phyloP scores from a whole-genome alignment of 2,113 vertebrate species.

The Scalopus aquaticus region DNA sequence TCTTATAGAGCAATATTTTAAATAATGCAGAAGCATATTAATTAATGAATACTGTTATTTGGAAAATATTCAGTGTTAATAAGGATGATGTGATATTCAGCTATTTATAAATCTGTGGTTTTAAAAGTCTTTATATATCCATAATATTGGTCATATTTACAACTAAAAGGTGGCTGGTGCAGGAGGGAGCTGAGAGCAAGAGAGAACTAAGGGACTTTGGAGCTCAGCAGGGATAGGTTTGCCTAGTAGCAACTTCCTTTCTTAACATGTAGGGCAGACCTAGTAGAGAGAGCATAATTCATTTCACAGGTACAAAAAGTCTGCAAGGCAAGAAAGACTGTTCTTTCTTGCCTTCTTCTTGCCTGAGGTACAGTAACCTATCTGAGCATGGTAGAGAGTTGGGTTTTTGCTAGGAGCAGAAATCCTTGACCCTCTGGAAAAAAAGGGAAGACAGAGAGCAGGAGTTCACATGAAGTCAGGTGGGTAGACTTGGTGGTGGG shows the following conservation, averaged over 20 bases:
- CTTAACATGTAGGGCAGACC: not conserved
- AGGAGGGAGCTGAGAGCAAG: not conserved
- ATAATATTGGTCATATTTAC: not conserved
- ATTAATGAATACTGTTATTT: not conserved
- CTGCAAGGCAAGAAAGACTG: not conserved
- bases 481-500: fast-evolving
- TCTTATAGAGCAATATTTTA: not conserved
- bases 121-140: not conserved
- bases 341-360: too few species aligned
- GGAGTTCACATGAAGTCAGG: fast-evolving
- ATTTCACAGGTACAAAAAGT: not conserved
- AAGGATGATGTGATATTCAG: not conserved
- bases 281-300: not conserved
- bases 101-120: not conserved
- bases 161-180: not conserved
- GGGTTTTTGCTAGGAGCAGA: not conserved
- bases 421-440: not conserved
- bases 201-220: not conserved
- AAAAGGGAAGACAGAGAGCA: not conserved
- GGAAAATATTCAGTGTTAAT: not conserved
- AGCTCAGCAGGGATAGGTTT: not conserved
- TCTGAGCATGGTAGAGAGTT: not conserved
- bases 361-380: too few species aligned
- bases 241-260: not conserved
- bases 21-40: not conserved